These are phyloP conservation scores for Pyrochroa serraticornis DNA, from an alignment of 2,888 invertebrate species.

Conservation along the genomic window DNA sequence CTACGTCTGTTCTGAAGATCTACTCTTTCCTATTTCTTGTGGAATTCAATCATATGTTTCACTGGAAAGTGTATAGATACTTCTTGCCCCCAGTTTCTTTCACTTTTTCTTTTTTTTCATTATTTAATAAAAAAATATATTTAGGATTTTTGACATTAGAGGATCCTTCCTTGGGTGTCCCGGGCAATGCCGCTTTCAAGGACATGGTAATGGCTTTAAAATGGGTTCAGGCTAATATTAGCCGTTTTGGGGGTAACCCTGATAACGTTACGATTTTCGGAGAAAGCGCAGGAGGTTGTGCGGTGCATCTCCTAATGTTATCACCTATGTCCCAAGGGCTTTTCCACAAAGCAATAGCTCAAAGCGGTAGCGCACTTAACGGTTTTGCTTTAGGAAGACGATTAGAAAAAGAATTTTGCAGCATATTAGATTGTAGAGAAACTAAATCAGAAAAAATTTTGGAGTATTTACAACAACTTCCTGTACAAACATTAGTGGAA, in stretches of 20 bases:
- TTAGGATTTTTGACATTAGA: slow-evolving; percentile 59
- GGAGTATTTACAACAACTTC: slow-evolving; percentile 25
- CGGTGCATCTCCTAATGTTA: slow-evolving; percentile 59
- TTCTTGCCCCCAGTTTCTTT: too few relatives aligned
- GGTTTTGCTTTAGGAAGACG: neutral
- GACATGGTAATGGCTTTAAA: slow-evolving; percentile 61
- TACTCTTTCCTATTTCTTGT: too few relatives aligned
- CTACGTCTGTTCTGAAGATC: too few relatives aligned
- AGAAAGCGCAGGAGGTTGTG: slow-evolving; percentile 61
- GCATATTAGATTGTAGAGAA: neutral
- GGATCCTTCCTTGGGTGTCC: slow-evolving; percentile 57
- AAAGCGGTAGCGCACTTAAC: slow-evolving; percentile 1
- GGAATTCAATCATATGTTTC: too few relatives aligned
- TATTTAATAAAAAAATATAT: slow-evolving; percentile 11
- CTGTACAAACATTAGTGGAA: slow-evolving; percentile 29
- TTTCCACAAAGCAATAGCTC: slow-evolving; percentile 14
- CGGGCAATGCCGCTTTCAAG: slow-evolving; percentile 63
- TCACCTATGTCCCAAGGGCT: slow-evolving; percentile 58
- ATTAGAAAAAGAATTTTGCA: neutral
- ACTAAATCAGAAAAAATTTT: neutral
- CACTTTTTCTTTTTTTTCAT: too few relatives aligned
- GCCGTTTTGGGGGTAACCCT: slow-evolving; percentile 42
- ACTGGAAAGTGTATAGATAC: too few relatives aligned
- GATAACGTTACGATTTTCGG: slow-evolving; percentile 59
- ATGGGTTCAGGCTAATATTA: slow-evolving; percentile 61